Conservation (phyloP, 2,113 vertebrate species). For the Saccopteryx bilineata region DNA sequence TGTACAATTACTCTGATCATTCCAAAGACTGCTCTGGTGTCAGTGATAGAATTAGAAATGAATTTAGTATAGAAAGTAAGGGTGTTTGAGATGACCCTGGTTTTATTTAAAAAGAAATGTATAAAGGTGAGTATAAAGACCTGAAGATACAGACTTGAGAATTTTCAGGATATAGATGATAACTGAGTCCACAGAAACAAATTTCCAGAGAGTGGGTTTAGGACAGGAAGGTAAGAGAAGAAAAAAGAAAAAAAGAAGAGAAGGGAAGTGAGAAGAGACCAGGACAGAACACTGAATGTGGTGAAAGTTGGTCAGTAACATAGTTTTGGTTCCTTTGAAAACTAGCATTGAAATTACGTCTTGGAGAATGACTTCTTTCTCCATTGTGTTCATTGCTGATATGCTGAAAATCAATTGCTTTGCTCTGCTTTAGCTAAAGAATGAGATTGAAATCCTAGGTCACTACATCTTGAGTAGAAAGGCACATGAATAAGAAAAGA, state of each 20-base stretch:
- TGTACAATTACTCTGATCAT: background rate
- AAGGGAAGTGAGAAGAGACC: background rate
- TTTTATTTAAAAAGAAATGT: background rate
- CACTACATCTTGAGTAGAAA: background rate
- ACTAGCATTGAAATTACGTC: background rate
- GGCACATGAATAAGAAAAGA: background rate
- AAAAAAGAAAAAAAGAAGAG: too few species aligned
- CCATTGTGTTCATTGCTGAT: background rate
- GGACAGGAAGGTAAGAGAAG: background rate
- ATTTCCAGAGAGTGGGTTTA: background rate
- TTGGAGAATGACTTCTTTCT: background rate
- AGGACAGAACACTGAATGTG: background rate
- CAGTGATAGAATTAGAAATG: background rate
- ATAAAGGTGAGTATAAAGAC: background rate
- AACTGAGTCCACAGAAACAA: background rate
- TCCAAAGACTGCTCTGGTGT: too few species aligned
- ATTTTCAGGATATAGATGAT: background rate
- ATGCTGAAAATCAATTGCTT: background rate
- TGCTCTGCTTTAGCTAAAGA: background rate
- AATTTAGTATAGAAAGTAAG: background rate
- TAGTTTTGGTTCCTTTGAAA: background rate
- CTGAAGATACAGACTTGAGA: background rate
- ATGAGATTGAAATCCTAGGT: constrained; percentile 7
- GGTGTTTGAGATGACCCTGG: background rate
- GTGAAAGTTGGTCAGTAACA: too few species aligned